phyloP scores from a whole-genome alignment of 1,140 invertebrate genomes.

The Drosophila pruinosa region DNA sequence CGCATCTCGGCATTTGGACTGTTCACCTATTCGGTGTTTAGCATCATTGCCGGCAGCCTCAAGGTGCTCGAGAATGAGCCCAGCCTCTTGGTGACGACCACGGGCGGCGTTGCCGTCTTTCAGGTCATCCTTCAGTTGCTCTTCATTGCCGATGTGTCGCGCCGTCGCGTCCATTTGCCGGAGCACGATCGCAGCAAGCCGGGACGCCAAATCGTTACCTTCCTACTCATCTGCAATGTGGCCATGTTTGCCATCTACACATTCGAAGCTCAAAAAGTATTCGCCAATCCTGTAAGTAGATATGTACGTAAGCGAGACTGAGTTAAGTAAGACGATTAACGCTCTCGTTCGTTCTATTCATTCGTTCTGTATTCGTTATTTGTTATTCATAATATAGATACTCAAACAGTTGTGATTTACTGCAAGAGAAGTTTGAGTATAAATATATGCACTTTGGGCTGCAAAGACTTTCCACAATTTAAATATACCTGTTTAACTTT shows the following conservation, averaged over 20 bases:
- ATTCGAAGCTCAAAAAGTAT: constrained; percentile 97
- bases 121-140: constrained; percentile 95
- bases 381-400: background rate
- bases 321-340: constrained; percentile 80
- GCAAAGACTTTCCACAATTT: background rate
- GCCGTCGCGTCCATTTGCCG: constrained; percentile 93
- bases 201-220: constrained; percentile 96
- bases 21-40: constrained; percentile 96
- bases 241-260: constrained; percentile 98
- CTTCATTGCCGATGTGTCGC: constrained; percentile 96
- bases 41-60: constrained; percentile 94
- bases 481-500: too few species aligned
- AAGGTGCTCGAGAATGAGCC: constrained; percentile 92
- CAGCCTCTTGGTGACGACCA: constrained; percentile 94
- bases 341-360: constrained; percentile 70
- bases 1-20: constrained; percentile 95
- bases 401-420: background rate
- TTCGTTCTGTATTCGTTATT: constrained; percentile 23
- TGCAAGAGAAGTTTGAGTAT: background rate
- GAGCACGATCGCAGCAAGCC: constrained; percentile 97
- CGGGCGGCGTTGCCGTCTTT: constrained; percentile 92
- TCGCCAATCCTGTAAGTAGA: constrained; percentile 91
- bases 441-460: background rate
- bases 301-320: constrained; percentile 83
- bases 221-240: constrained; percentile 96